Evolutionary conservation across 2,797 vertebrate genomes (phyloP).

Genomic region (Manis crassicaudata): DNA sequence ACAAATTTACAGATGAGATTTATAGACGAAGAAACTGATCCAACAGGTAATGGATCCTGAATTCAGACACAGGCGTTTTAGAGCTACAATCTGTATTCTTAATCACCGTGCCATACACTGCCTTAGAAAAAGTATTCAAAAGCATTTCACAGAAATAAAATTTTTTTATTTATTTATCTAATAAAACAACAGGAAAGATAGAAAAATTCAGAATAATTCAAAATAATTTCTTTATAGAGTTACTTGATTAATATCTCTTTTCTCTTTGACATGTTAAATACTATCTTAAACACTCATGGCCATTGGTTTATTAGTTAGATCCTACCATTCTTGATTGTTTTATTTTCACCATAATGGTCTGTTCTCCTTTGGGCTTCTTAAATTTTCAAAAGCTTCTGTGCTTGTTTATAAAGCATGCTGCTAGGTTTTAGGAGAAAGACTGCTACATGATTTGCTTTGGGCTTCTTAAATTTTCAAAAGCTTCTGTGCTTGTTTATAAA

Average conservation of each 20-base stretch:
- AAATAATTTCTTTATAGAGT: neutral
- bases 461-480: too few species aligned
- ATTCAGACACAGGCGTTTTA: neutral
- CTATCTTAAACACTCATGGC: neutral
- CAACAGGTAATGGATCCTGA: neutral
- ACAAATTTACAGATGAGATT: neutral
- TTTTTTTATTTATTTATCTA: neutral
- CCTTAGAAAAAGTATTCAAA: constrained; percentile 19
- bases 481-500: too few species aligned
- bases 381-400: neutral
- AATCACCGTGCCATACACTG: neutral
- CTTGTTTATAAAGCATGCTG: neutral
- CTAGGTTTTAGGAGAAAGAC: neutral
- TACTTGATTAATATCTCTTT: neutral
- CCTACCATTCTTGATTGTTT: neutral
- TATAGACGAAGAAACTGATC: neutral
- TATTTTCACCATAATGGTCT: neutral
- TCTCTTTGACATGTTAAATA: neutral
- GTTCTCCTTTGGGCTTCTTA: neutral
- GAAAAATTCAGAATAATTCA: neutral
- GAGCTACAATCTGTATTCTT: neutral
- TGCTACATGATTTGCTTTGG: neutral
- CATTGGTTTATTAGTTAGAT: neutral
- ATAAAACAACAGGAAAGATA: neutral
- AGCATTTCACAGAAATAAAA: neutral